Evolutionary conservation across 2,113 vertebrate species (phyloP), one percentile per base, ranked within the genome.

Genomic region (Entomyzon cyanotis): DNA sequence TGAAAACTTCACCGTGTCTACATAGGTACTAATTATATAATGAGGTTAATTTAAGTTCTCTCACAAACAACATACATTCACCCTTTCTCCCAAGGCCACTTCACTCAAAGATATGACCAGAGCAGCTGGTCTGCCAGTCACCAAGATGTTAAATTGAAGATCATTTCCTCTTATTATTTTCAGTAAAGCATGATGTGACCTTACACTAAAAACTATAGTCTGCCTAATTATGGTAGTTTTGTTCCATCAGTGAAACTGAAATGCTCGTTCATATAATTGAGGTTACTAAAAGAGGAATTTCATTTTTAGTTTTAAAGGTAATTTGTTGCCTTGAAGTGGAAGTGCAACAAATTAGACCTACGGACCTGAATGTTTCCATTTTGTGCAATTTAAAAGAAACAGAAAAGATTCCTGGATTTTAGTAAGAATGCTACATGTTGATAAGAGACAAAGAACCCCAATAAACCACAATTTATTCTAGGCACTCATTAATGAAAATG

Each of bases 91-190:
- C 90, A 94, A 95, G 84, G 80, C 89, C 89, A 49, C 86, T 94
- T 94, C 41, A 67, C 59, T 80, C 91, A 91, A 49, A 95, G 65
- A 89, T 96, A 96, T 94, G 89, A 89, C 90, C 89, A 90, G 91
- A 95, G 89, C 93, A 96, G 93, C 93, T 96, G 96, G 58, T 75
- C 71, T 92, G 88, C 77, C 95, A 93, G 90, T 85, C 91, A 91
- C 84, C 1, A 9, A 89, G 91, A 95, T 90, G 93, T 96, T 97
- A 95, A 96, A 97, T 92, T 90, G 92, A 96, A 95, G 92, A 97
- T 94, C 87, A 97, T 96, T 96, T 96, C 95, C 95, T 94, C 89
- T 94, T 94, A 96, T 94, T 97, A 96, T 96, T 96, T 89, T 87
- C 93, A 91, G 91, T 83, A 92, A 96, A 85, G 87, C 90, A 94